Evolutionary conservation across 2,797 vertebrate species (phyloP).

Genomic region (Dendrocincla tyrannina): DNA sequence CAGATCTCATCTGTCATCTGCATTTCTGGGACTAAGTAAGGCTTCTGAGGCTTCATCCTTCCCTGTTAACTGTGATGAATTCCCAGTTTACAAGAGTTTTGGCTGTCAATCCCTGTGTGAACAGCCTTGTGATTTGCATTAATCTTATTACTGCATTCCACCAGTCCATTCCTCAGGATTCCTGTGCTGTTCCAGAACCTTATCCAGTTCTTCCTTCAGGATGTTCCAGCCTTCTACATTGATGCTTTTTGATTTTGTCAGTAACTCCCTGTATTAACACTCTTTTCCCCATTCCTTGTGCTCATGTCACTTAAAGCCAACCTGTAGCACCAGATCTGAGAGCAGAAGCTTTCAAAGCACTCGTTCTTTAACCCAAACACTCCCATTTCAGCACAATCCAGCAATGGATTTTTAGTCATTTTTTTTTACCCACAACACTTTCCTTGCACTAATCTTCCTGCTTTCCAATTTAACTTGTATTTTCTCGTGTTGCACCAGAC

Average conservation of each 20-base stretch:
- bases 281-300: background rate
- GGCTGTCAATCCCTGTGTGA: background rate
- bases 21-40: background rate
- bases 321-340: background rate
- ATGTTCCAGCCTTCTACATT: background rate
- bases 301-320: background rate
- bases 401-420: background rate
- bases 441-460: background rate
- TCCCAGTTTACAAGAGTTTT: background rate
- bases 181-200: background rate
- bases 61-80: background rate
- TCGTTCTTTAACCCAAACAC: background rate
- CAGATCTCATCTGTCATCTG: background rate
- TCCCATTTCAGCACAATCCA: background rate
- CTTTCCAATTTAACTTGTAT: background rate
- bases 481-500: background rate
- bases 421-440: background rate
- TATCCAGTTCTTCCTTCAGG: background rate
- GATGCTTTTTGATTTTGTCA: background rate
- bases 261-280: background rate
- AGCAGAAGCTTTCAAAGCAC: background rate
- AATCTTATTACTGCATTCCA: slow-evolving; percentile 26
- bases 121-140: slow-evolving; percentile 19
- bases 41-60: background rate
- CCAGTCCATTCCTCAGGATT: background rate